Conservation (phyloP, 2,113 vertebrate species). For the Geothlypis trichas region DNA sequence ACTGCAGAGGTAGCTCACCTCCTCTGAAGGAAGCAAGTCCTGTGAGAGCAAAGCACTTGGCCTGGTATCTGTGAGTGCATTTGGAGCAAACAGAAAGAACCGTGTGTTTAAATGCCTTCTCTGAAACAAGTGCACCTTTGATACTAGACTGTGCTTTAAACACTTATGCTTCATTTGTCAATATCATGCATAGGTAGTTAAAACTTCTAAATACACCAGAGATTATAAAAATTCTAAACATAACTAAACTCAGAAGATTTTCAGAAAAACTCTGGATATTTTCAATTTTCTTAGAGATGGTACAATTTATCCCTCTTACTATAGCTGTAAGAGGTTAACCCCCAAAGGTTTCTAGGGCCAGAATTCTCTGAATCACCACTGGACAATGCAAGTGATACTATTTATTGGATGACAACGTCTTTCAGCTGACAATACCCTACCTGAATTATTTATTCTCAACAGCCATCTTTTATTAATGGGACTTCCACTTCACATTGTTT, state of each 20-base stretch:
- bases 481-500: not conserved
- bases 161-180: not conserved
- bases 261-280: not conserved
- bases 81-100: not conserved
- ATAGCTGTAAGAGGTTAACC: not conserved
- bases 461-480: not conserved
- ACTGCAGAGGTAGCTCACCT: accelerated
- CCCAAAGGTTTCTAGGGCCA: not conserved
- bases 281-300: not conserved
- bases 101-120: not conserved
- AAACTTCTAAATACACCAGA: not conserved
- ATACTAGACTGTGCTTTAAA: not conserved
- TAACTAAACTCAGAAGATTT: not conserved
- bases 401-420: not conserved
- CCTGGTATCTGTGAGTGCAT: not conserved
- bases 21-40: not conserved
- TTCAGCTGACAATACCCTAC: not conserved
- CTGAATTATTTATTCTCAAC: not conserved
- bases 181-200: not conserved
- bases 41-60: not conserved
- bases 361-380: not conserved
- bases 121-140: not conserved
- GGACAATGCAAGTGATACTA: not conserved
- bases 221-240: not conserved
- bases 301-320: not conserved